Conservation (phyloP, 1,140 invertebrate species). For the Galleria mellonella region DNA sequence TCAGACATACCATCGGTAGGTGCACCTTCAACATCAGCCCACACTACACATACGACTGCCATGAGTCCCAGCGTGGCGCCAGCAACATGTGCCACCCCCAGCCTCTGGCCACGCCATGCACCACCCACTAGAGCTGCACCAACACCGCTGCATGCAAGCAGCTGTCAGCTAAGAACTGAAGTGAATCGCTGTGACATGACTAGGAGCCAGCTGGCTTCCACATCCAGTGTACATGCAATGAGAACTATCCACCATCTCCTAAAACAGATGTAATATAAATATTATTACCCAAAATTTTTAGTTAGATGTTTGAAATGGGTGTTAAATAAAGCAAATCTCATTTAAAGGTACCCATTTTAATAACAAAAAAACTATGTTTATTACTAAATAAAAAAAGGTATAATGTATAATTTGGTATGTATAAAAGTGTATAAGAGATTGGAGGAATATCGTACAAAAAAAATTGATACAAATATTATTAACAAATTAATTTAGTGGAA, state of each 20-base stretch:
- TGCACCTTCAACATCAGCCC: conserved; percentile 86
- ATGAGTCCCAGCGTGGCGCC: conserved; percentile 88
- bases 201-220: conserved; percentile 71
- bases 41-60: conserved; percentile 88
- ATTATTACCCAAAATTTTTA: too few species aligned
- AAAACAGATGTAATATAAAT: neutral
- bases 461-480: too few species aligned
- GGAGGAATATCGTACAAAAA: too few species aligned
- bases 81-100: conserved; percentile 82
- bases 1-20: conserved; percentile 75
- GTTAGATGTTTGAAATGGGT: too few species aligned
- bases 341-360: too few species aligned
- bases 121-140: conserved; percentile 85
- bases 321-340: too few species aligned
- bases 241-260: conserved; percentile 60
- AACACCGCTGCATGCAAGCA: conserved; percentile 91
- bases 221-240: conserved; percentile 76
- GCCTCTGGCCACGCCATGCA: conserved; percentile 81
- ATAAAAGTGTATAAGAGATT: too few species aligned
- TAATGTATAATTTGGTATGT: too few species aligned
- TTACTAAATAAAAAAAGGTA: too few species aligned
- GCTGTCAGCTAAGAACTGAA: conserved; percentile 78
- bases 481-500: too few species aligned
- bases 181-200: conserved; percentile 67
- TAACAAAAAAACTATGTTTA: too few species aligned